Evolutionary conservation across 2,888 invertebrate genomes (phyloP).

Genomic region (Brenthis hecate): DNA sequence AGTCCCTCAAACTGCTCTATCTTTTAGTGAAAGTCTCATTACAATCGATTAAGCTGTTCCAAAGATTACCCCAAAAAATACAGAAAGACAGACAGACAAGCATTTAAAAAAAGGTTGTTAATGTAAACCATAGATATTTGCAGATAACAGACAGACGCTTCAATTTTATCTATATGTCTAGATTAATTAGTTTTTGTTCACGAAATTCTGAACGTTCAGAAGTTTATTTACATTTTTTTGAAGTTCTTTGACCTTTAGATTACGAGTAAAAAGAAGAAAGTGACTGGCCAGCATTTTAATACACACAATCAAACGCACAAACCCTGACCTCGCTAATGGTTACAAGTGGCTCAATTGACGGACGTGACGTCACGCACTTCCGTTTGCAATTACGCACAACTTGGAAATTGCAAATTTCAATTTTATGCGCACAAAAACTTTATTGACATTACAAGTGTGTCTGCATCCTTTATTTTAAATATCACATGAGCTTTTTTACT

Average conservation of each 20-base stretch:
- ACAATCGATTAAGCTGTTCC: too few species aligned
- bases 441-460: slow-evolving; percentile 9
- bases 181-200: too few species aligned
- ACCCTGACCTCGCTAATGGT: slow-evolving; percentile 65
- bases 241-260: slow-evolving; percentile 15
- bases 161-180: too few species aligned
- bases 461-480: not conserved
- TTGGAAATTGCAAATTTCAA: slow-evolving; percentile 41
- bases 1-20: too few species aligned
- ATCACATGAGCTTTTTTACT: not conserved
- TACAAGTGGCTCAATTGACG: slow-evolving; percentile 59
- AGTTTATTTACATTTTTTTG: not conserved
- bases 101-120: too few species aligned
- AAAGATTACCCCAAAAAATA: too few species aligned
- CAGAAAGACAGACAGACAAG: too few species aligned
- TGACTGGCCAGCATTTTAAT: slow-evolving; percentile 18
- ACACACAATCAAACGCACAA: slow-evolving; percentile 37
- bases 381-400: slow-evolving; percentile 67
- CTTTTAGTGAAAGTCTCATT: too few species aligned
- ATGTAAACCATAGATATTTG: too few species aligned
- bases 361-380: slow-evolving; percentile 75
- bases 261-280: slow-evolving; percentile 10
- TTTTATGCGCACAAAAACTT: slow-evolving; percentile 25
- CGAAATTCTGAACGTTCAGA: too few species aligned
- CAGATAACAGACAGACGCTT: too few species aligned